phyloP scores from a whole-genome alignment of 2,888 invertebrate species.

The Aphidius colemani region DNA sequence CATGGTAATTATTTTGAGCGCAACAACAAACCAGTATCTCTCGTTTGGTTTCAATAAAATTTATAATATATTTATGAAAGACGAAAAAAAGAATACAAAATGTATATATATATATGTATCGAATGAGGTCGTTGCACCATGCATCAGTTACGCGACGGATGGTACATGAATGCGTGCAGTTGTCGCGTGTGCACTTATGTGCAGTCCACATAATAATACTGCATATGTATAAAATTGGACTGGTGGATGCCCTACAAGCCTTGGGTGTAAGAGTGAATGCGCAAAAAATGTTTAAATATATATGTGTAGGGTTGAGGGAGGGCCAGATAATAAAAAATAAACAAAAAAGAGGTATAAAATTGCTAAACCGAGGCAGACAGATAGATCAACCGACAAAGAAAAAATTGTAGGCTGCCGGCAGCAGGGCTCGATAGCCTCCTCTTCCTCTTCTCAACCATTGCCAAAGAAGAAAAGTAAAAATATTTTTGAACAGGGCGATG shows the following conservation, averaged over 20 bases:
- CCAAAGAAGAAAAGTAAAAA: no score
- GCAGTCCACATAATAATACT: conserved; percentile 6
- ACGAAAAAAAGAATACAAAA: no score
- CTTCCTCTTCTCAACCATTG: no score
- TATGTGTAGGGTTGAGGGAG: conserved; percentile 21
- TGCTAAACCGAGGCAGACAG: conserved; percentile 26
- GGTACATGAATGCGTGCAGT: conserved; percentile 41
- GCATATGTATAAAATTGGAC: conserved; percentile 32
- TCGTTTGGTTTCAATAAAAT: no score
- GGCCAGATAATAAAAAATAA: conserved; percentile 26
- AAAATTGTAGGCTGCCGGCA: conserved; percentile 35
- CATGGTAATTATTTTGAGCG: no score
- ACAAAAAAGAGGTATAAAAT: no score
- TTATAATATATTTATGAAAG: no score
- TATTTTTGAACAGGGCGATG: conserved; percentile 14
- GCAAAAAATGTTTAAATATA: conserved; percentile 11
- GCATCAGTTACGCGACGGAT: conserved; percentile 48
- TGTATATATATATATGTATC: background rate
- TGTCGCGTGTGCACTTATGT: conserved; percentile 33
- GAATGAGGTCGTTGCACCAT: conserved; percentile 51
- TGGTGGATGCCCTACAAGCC: conserved; percentile 25
- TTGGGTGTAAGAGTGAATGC: conserved; percentile 9
- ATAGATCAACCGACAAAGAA: conserved; percentile 25
- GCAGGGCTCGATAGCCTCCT: background rate
- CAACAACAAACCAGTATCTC: no score